phyloP scores from a whole-genome alignment of 2,113 vertebrate species.

The Chitala chitala region DNA sequence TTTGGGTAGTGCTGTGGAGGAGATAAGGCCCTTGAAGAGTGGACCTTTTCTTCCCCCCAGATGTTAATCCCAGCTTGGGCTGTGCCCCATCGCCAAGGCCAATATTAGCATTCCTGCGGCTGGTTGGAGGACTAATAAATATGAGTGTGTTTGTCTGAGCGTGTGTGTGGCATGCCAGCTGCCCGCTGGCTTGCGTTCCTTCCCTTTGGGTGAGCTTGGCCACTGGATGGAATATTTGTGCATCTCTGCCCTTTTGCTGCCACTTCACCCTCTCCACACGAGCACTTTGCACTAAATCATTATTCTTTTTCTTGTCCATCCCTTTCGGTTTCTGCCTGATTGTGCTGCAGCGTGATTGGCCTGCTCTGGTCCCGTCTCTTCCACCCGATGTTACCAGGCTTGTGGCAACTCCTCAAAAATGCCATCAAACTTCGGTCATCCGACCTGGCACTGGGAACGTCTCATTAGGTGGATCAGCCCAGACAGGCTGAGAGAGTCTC shows the following conservation, averaged over 20 bases:
- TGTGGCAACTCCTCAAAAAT: too few species aligned
- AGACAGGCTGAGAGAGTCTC: conserved; percentile 37
- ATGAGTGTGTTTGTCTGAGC: conserved; percentile 45
- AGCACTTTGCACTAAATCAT: too few species aligned
- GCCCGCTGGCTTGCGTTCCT: neutral
- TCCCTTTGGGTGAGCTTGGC: neutral
- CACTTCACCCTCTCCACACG: too few species aligned
- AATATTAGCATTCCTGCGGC: conserved; percentile 56
- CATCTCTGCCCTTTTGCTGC: neutral
- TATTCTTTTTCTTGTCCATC: neutral
- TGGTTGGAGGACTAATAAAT: conserved; percentile 32
- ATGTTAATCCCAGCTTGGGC: conserved; percentile 40
- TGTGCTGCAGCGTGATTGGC: neutral
- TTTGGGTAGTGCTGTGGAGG: conserved; percentile 14
- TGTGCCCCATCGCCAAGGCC: conserved; percentile 40
- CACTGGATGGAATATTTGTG: neutral
- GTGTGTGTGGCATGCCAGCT: conserved; percentile 21
- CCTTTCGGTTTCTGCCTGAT: too few species aligned
- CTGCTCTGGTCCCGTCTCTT: conserved; percentile 32
- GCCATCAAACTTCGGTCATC: conserved; percentile 37
- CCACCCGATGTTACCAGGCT: too few species aligned
- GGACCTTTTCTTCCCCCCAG: conserved; percentile 43
- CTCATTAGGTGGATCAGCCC: conserved; percentile 46
- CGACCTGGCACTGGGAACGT: conserved; percentile 27
- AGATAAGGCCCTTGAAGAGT: conserved; percentile 46